A percentile compares a stretch with the other conserved stretches of the same genome.
These are phyloP conservation scores for Drosophila sp. DNA, from an alignment of 1,140 invertebrate species.

Conservation along the genomic window DNA sequence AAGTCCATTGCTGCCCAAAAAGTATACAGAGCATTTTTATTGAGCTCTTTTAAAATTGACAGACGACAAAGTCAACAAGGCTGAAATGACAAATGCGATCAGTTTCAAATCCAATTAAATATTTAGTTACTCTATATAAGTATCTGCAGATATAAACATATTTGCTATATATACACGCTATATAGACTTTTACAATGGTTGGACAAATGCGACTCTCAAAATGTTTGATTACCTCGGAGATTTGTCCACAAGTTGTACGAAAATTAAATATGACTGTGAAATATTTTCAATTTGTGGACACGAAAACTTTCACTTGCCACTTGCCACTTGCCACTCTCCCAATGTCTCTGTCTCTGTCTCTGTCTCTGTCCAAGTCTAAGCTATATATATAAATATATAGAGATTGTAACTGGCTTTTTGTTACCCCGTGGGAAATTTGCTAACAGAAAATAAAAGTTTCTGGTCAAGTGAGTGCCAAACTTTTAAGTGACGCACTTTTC, in stretches of 20 bases:
- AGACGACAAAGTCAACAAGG: slow-evolving; percentile 57
- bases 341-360: slow-evolving; percentile 21
- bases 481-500: slow-evolving; percentile 83
- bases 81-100: slow-evolving; percentile 53
- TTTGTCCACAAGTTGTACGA: slow-evolving; percentile 45
- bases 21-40: slow-evolving; percentile 58
- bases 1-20: background rate
- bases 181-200: slow-evolving; percentile 23
- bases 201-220: slow-evolving; percentile 32
- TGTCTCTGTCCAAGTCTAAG: slow-evolving; percentile 23
- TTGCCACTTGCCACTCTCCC: background rate
- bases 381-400: slow-evolving; percentile 37
- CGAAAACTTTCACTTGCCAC: slow-evolving; percentile 55
- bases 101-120: slow-evolving; percentile 67
- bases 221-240: slow-evolving; percentile 76
- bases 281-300: slow-evolving; percentile 83
- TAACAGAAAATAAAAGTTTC: slow-evolving; percentile 84
- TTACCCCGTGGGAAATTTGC: slow-evolving; percentile 76
- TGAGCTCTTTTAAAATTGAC: slow-evolving; percentile 48
- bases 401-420: slow-evolving; percentile 61
- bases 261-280: slow-evolving; percentile 82
- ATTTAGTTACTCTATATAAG: slow-evolving; percentile 5
- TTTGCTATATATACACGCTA: background rate
- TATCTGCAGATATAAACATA: background rate
- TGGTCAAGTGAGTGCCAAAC: slow-evolving; percentile 83